Base-by-base conservation (phyloP, 2,113 vertebrate species). In the Tyrannus savana region DNA sequence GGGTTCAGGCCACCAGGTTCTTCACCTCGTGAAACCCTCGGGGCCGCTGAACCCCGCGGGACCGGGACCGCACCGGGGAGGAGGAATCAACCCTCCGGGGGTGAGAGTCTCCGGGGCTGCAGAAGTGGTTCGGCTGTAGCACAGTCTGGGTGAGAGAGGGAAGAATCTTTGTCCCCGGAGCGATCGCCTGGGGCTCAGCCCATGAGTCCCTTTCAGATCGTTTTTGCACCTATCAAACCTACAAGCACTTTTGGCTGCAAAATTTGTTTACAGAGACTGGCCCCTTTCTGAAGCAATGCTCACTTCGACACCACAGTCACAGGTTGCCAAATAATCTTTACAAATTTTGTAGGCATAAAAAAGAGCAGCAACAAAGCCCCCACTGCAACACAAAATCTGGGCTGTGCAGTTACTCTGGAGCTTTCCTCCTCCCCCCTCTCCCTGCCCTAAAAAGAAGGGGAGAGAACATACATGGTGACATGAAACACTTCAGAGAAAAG, bases 401-500 rank as follows among this genome's bases (percentile, higher is more conserved):
- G 66, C 92, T 68, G 53, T 44, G 52, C 67, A 44, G 24, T n/a
- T 12, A 3, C 39, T 52, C 52, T 7, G 6, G 28, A 69, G 63
- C 37, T 83, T 83, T 53, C 53, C 90, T 87, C 84, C 84, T 91
- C 78, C 63, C 63, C 55, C 41, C 39, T 72, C 67, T 82, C 67
- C 76, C n/a, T 49, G 8, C 82, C 23, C 94, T 68, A 64, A 50
- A 89, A 94, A 90, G 59, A 78, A 60, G 35, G 73, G 37, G 62
- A 76, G 60, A 89, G 55, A 56, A 50, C 50, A 35, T 49, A 74
- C 91, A 60, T 71, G 80, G 95, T 92, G 95, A 96, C 94, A 95
- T 56, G 77, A 91, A 95, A 93, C 95, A 95, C 96, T 96, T 85
- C 77, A 94, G 89, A 96, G 95, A 84, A 97, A 96, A 96, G 92